These are phyloP conservation scores for Drosophila pandora DNA, from an alignment of 1,140 invertebrate species.

Conservation along the genomic window DNA sequence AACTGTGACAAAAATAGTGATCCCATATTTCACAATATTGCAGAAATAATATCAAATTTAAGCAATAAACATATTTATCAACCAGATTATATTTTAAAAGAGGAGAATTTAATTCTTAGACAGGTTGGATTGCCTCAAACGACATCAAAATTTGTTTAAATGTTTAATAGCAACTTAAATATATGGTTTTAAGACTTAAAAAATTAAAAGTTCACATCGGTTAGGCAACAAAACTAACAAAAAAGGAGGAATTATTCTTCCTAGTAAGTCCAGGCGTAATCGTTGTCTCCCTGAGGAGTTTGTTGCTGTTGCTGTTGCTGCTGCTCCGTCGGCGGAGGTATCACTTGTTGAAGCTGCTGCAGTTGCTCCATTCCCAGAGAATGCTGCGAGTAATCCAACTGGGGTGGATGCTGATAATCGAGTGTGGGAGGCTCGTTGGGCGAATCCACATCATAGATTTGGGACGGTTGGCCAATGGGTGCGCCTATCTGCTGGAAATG, in stretches of 20 bases:
- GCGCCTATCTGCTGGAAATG: neutral
- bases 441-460: slow-evolving; percentile 58
- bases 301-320: slow-evolving; percentile 38
- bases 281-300: slow-evolving; percentile 69
- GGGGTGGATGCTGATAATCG: slow-evolving; percentile 39
- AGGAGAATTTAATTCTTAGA: no score
- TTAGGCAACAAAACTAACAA: no score
- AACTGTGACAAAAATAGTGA: neutral
- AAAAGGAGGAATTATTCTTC: neutral
- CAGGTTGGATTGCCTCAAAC: no score
- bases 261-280: slow-evolving; percentile 74
- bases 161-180: neutral
- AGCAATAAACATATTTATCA: neutral
- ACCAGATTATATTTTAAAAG: no score
- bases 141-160: neutral
- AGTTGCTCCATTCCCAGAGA: slow-evolving; percentile 43
- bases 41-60: neutral
- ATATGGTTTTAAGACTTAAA: neutral
- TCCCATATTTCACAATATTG: neutral
- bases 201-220: neutral
- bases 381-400: slow-evolving; percentile 29
- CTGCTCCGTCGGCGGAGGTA: slow-evolving; percentile 30
- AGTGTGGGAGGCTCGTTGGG: slow-evolving; percentile 45
- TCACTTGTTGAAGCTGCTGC: slow-evolving; percentile 11
- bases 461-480: slow-evolving; percentile 30